Evolutionary conservation across 2,888 invertebrate species (phyloP), one percentile per base, ranked within the genome.

Genomic region (Poecilus cupreus): DNA sequence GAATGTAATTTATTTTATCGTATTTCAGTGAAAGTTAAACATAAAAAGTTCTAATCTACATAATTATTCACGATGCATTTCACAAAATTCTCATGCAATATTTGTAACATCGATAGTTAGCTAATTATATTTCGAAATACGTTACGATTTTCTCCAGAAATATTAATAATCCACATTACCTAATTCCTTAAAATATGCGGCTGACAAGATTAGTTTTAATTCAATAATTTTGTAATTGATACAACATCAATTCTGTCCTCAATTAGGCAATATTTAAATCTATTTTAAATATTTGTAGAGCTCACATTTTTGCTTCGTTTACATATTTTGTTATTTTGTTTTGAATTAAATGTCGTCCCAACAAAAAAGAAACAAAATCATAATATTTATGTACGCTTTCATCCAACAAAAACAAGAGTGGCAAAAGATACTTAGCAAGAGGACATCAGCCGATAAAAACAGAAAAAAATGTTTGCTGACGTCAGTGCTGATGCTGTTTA

Each of bases 361-460:
- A 22, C 54, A 54, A 54, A 54, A 22, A 54, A 22, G n/a, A 54
- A 54, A 54, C 22, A 54, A 54, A 54, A 54, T 54, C 22, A 54
- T 8, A 54, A 54, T 54, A 22, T 54, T 54, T 54, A 54, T 54
- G 54, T 54, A 54, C 22, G 11, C 22, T 11, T 5, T 18, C 54
- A 54, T 22, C 10, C 8, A 5, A 22, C 22, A 54, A 54, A 54
- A 54, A 54, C 54, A 22, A 16, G 4, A 54, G 22, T 54, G 54
- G 4, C 18, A 54, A 18, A 22, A 54, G 49, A 54, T 54, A 54
- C 18, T 54, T 16, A 10, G 11, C 20, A 54, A 54, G 54, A 54
- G 54, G 54, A 22, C 22, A 54, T 11, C 22, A 54, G 22, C 54
- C 54, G 54, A 54, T 54, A 22, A 54, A 54, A 22, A 54, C 54